Base-by-base conservation (phyloP, 2,797 vertebrate genomes). In the Etheostoma perlongum region DNA sequence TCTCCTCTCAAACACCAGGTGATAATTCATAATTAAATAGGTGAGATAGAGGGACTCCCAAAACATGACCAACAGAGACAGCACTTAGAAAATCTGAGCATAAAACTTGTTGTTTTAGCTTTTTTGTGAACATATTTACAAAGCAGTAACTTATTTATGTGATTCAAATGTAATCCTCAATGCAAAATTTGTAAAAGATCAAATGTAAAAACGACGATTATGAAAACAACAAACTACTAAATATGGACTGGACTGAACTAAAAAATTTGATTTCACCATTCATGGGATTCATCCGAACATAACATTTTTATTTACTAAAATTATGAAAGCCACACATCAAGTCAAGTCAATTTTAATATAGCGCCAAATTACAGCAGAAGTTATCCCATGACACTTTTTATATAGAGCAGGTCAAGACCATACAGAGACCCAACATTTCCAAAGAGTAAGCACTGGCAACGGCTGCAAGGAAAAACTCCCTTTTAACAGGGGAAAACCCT, bases 21-120 rank as follows among this genome's bases (percentile, higher is more conserved):
- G 33, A 78, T 14, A 68, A 67, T 68, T 74, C 53, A 57, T 57
- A 72, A 2, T 10, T 12, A 36, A 46, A 74, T 47, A 78, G 36
- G 44, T 49, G 68, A 80, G 27, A 47, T 16, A 5, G 9, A 23
- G 21, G 18, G 44, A 30, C 13, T 21, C 40, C 16, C 25, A 64
- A 4, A 10, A 59, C 1, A 10, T 21, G 58, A 55, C 55, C 42
- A 48, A 16, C 0, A 0, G 18, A 53, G 5, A 9, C 15, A 67
- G 23, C 44, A 30, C 3, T 3, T 48, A 59, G 14, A 7, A 49
- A 47, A 70, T 16, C 19, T 54, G 13, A 47, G 49, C 5, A 48
- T 33, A 33, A 36, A 36, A 36, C 33, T 8, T 36, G 5, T 6
- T 2, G n/a, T 59, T 33, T 18, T 47, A 36, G 36, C n/a, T 21